Evolutionary conservation across 2,797 vertebrate species (phyloP).

Genomic region (Serranus cabrilla): DNA sequence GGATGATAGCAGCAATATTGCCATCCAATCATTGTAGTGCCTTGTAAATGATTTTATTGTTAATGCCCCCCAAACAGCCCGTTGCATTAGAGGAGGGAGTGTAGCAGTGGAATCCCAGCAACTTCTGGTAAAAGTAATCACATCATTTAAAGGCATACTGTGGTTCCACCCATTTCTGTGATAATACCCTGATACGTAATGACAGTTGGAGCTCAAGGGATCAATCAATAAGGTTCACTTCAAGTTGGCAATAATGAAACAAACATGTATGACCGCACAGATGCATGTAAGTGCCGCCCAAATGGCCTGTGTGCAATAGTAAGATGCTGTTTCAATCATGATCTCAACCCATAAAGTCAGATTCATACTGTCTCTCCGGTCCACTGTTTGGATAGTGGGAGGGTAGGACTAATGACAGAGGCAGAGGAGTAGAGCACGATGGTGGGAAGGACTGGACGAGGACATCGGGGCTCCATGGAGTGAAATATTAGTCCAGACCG

Average conservation of each 20-base stretch:
- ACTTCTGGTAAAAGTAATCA: not conserved
- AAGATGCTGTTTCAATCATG: constrained; percentile 34
- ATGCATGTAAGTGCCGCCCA: constrained; percentile 7
- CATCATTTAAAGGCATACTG: not conserved
- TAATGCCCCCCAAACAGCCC: constrained; percentile 1
- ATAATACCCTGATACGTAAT: not conserved
- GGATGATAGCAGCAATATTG: constrained; percentile 7
- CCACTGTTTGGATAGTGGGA: constrained; percentile 50
- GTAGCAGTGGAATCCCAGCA: not conserved
- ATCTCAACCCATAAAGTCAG: constrained; percentile 37
- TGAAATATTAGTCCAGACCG: constrained; percentile 75
- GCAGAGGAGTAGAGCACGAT: constrained; percentile 52
- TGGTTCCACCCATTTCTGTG: not conserved
- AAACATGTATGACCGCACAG: not conserved
- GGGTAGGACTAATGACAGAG: constrained; percentile 59
- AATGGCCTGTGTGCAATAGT: constrained; percentile 45
- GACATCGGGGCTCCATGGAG: constrained; percentile 42
- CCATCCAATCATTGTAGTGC: constrained; percentile 44
- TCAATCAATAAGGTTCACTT: not conserved
- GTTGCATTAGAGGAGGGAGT: constrained; percentile 1
- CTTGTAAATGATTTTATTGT: constrained; percentile 27
- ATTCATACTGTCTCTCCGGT: constrained; percentile 44
- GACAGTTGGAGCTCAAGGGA: not conserved
- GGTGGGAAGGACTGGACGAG: constrained; percentile 37
- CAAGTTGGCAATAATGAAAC: not conserved